Conservation (phyloP, 2,113 vertebrate genomes). For the Dicrurus megarhynchus region DNA sequence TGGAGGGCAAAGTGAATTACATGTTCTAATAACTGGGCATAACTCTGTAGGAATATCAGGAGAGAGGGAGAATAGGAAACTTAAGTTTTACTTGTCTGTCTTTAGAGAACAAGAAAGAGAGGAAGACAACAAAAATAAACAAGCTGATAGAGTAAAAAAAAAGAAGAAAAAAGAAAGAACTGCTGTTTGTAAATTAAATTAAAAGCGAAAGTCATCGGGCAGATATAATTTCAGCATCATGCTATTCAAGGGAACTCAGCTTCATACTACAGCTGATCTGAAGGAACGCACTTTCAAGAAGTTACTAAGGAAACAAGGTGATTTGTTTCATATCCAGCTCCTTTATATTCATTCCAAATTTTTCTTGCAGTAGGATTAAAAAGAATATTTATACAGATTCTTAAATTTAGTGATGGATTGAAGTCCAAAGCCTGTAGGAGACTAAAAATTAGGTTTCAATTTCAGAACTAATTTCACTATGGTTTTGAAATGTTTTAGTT, state of each 20-base stretch:
- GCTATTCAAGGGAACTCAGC: not conserved
- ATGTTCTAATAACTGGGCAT: slow-evolving; percentile 27
- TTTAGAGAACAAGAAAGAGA: not conserved
- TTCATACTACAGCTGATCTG: not conserved
- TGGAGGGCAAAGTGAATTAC: slow-evolving; percentile 23
- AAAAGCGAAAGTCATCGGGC: not conserved
- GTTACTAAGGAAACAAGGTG: not conserved
- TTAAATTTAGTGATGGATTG: not conserved
- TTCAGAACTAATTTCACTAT: not conserved
- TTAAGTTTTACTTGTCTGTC: not conserved
- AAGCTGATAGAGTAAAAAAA: not conserved
- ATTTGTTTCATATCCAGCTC: not conserved
- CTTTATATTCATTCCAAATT: not conserved
- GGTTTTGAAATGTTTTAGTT: not conserved
- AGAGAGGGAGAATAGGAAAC: not conserved
- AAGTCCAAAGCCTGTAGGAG: not conserved
- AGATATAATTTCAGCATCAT: not conserved
- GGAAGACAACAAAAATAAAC: not conserved
- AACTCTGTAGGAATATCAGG: not conserved
- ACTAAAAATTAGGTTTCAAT: not conserved
- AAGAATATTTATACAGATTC: not conserved
- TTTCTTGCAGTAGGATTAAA: not conserved
- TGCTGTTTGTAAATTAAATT: not conserved
- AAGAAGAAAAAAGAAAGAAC: not conserved
- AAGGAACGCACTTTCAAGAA: not conserved